Conservation (phyloP, 1,140 invertebrate species). For the Saccostrea cuccullata region DNA sequence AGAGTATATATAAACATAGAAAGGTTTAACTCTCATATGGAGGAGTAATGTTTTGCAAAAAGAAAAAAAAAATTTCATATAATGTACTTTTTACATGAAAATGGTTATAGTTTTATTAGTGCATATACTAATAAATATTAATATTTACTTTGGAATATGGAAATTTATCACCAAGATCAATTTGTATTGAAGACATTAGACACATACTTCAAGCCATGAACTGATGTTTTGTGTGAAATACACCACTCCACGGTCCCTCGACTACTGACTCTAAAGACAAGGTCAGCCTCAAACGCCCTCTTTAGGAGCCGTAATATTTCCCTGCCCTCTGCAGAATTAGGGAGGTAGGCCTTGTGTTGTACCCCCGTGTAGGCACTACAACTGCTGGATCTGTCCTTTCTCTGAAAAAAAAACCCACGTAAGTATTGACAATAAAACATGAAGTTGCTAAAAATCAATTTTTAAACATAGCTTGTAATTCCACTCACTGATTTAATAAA, state of each 20-base stretch:
- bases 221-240: conserved; percentile 41
- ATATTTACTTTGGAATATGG: not conserved
- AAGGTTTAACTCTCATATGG: too few species aligned
- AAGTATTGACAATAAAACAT: not conserved
- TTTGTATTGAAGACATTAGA: not conserved
- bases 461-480: too few species aligned
- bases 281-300: conserved; percentile 44
- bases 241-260: conserved; percentile 41
- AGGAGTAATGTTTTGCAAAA: too few species aligned
- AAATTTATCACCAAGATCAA: not conserved
- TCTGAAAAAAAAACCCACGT: conserved; percentile 22
- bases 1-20: too few species aligned
- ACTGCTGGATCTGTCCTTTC: not conserved
- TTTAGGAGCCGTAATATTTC: conserved; percentile 36
- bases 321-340: conserved; percentile 44
- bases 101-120: too few species aligned
- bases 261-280: conserved; percentile 44
- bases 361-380: conserved; percentile 31
- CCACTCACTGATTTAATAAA: not conserved
- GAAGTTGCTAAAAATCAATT: too few species aligned
- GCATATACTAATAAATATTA: too few species aligned
- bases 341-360: conserved; percentile 47
- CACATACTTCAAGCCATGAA: conserved; percentile 37
- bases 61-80: too few species aligned
- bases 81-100: too few species aligned